Evolutionary conservation across 2,113 vertebrate species (phyloP).

Genomic region (Pycnonotus jocosus): DNA sequence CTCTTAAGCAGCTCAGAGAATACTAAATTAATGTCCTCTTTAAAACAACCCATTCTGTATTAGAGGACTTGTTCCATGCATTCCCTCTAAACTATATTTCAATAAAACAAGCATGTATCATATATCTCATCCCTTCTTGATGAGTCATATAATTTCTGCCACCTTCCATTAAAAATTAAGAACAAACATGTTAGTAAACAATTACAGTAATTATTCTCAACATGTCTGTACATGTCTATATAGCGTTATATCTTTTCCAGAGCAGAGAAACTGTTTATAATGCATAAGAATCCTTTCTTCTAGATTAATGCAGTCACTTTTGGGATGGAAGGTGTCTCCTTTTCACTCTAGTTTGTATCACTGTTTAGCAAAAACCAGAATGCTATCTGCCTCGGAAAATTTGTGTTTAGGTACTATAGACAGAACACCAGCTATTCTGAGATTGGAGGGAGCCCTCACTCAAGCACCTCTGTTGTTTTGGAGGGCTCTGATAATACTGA

Average conservation of each 20-base stretch:
- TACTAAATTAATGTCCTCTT: background rate
- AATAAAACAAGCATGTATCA: background rate
- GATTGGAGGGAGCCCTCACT: background rate
- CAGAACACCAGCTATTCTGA: background rate
- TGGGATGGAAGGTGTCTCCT: background rate
- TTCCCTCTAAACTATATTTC: background rate
- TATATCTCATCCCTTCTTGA: background rate
- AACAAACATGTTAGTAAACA: background rate
- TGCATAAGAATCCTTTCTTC: background rate
- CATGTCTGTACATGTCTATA: background rate
- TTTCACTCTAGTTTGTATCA: background rate
- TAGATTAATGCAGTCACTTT: background rate
- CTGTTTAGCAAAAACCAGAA: background rate
- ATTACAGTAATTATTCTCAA: background rate
- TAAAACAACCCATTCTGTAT: background rate
- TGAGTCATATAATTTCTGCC: background rate
- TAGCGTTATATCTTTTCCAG: background rate
- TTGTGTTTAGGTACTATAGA: background rate
- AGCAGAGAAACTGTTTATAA: background rate
- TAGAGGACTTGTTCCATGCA: background rate
- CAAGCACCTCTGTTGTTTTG: background rate
- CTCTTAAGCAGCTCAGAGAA: background rate
- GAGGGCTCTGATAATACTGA: background rate
- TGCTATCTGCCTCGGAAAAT: background rate
- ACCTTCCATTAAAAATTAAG: background rate